phyloP scores from a whole-genome alignment of 2,797 vertebrate genomes.

The Anguilla pacifica region DNA sequence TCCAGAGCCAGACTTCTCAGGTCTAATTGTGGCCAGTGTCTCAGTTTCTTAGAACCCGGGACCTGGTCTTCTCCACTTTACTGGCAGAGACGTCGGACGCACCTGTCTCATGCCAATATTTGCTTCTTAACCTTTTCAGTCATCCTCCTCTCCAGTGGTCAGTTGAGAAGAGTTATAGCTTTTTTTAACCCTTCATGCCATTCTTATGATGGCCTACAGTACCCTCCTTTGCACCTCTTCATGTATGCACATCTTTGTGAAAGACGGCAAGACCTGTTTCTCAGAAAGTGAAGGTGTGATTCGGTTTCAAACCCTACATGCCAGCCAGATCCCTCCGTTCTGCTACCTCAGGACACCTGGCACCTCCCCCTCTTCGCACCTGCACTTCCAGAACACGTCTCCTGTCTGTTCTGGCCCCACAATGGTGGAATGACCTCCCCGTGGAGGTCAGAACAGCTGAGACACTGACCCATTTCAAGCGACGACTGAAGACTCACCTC shows the following conservation, averaged over 20 bases:
- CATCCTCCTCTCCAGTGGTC: background rate
- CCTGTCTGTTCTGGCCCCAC: too few relatives aligned
- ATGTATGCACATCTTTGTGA: background rate
- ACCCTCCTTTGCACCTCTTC: background rate
- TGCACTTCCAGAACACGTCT: too few relatives aligned
- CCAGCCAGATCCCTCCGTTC: too few relatives aligned
- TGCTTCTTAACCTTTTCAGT: background rate
- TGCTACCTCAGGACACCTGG: too few relatives aligned
- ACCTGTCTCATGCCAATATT: slow-evolving; percentile 53
- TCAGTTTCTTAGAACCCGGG: slow-evolving; percentile 45
- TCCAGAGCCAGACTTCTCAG: slow-evolving; percentile 31
- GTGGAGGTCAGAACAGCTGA: too few relatives aligned
- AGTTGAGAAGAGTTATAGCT: background rate
- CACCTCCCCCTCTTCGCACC: too few relatives aligned
- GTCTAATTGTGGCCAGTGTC: slow-evolving; percentile 51
- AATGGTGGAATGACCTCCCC: too few relatives aligned
- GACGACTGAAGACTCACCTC: too few relatives aligned
- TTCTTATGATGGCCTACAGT: background rate
- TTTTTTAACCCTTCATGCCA: background rate
- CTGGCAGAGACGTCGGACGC: slow-evolving; percentile 36
- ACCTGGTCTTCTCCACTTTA: slow-evolving; percentile 44
- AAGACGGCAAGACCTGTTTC: background rate
- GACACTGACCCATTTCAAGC: too few relatives aligned
- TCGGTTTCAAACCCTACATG: background rate
- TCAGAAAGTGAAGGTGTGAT: background rate